Evolutionary conservation across 1,140 invertebrate species (phyloP), one percentile per base, ranked within the genome.

Genomic region (Samia ricini): DNA sequence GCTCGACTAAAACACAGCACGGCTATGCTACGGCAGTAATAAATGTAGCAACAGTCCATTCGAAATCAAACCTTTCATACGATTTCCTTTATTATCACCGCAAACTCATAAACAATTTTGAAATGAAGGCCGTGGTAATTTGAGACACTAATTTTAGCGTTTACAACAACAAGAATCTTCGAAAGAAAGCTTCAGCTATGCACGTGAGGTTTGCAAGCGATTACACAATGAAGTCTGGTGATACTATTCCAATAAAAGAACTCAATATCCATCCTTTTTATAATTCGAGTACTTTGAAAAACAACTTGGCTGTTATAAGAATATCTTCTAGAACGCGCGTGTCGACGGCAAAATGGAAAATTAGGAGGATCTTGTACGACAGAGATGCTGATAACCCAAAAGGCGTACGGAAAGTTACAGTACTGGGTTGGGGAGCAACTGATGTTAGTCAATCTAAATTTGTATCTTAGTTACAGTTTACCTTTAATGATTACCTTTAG

Each of bases 291-390:
- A 61, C 58, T 5, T 29, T 76, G 21, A 42, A 52, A 18, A 62
- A 74, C 26, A 79, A 79, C 60, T 36, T 79, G 20, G 67, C 64
- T 1, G 54, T 76, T 1, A 2, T 72, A 3, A 67, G 50, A 33
- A 23, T 68, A 29, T 50, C 48, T 12, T 15, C 10, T 42, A 0
- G n/a, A 15, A 42, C 15, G n/a, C 10, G 33, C 15, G 12, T 42
- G n/a, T n/a, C 56, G 22, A 49, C n/a, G 42, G 51, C 24, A 20
- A 54, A 56, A 51, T 2, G 55, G n/a, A 64, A 56, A n/a, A 60
- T 72, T 19, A 66, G 68, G 21, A 63, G 63, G 21, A 72, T 72
- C 2, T 0, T 58, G 10, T 63, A 55, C 42, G 66, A 66, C 64
- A 60, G 18, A 18, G 42, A 23, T 29, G n/a, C 10, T 10, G 18